Base-by-base conservation (phyloP, 2,797 vertebrate genomes). In the Siniperca obscura region DNA sequence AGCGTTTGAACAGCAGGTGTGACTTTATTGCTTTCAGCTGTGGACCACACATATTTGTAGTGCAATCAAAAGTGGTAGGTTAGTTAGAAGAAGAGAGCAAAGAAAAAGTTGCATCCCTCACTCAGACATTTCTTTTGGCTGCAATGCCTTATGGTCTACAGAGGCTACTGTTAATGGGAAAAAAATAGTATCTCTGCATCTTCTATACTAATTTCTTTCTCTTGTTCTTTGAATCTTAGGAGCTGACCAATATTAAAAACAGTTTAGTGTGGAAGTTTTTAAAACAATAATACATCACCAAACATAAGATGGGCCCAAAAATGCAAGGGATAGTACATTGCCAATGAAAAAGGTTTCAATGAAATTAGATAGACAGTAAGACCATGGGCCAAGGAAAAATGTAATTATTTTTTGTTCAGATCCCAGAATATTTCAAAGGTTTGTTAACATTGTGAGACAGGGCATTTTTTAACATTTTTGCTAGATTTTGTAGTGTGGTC, bases 11-110 rank as follows among this genome's bases (percentile, higher is more conserved):
- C n/a, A 64, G 3, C 0, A 46, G 30, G 27, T 61, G 22, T 17
- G 17, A 52, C 9, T 25, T 68, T 17, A 36, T 50, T 80, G 56
- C 64, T 80, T 69, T 56, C 36, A 19, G 56, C 40, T 50, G 27
- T 17, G 30, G 57, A 57, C 25, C 1, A 36, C 14, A 64, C 17
- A 27, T 27, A 3, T 61, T 62, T 40, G 11, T 4, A 44, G 17
- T 44, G 36, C 17, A 64, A 48, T 25, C 9, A 46, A 40, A 27
- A 55, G 10, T 34, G 2, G 1, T 13, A 21, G 46, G 34, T 62
- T 30, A 22, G 14, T 10, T 12, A 74, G 30, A 59, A 10, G 14
- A 60, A 25, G 27, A 40, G 12, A 11, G 42, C 0, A 19, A 21
- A 53, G 17, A 55, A 48, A 68, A 59, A 48, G 30, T 16, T 67